Evolutionary conservation across 2,113 vertebrate genomes (phyloP).

Genomic region (Chrysochloris asiatica): DNA sequence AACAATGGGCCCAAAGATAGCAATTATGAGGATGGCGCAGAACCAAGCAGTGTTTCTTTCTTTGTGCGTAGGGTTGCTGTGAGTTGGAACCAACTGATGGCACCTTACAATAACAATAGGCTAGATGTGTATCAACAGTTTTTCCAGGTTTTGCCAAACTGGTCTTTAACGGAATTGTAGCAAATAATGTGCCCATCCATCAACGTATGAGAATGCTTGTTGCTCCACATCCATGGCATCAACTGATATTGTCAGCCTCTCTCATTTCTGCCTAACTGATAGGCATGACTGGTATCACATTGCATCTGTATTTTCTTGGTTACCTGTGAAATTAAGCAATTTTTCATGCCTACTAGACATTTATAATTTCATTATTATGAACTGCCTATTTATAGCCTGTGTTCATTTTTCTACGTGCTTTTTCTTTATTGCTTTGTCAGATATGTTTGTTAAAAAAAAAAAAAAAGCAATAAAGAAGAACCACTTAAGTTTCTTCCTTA

Average conservation of each 20-base stretch:
- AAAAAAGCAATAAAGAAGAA: background rate
- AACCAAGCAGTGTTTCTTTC: no score
- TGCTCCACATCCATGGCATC: background rate
- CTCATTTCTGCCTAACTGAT: background rate
- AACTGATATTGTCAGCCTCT: background rate
- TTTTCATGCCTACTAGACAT: background rate
- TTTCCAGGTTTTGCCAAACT: background rate
- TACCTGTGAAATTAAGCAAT: background rate
- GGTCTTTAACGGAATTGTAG: background rate
- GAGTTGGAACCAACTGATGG: no score
- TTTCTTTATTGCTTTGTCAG: background rate
- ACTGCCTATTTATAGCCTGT: background rate
- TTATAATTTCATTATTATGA: background rate
- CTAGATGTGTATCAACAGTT: no score
- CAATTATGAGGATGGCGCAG: no score
- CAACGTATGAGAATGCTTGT: background rate
- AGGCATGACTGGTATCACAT: background rate
- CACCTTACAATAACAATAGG: no score
- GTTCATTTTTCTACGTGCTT: background rate
- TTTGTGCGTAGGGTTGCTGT: no score
- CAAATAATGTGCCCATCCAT: background rate
- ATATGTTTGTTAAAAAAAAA: background rate
- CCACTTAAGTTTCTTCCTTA: background rate
- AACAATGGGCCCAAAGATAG: no score
- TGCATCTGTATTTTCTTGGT: background rate